Evolutionary conservation across 2,888 invertebrate species (phyloP), one percentile per base, ranked within the genome.

Genomic region (Lochmaea crataegi): DNA sequence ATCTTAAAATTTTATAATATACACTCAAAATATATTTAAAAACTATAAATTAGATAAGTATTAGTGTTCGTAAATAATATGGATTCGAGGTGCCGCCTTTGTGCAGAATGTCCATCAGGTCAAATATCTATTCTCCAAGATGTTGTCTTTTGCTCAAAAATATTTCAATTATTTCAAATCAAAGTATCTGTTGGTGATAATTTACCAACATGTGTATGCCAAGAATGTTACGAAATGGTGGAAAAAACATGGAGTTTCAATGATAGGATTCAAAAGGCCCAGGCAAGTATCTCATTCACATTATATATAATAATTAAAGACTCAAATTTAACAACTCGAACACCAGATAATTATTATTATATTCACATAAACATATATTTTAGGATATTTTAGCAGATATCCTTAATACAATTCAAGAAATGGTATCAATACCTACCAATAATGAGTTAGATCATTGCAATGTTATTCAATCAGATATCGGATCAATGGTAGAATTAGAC

Each of bases 31-130:
- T 16, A 71, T 38, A 12, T 53, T 53, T 53, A 16, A 16, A 53
- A n/a, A 53, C 18, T 18, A 53, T 53, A 53, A 16, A 53, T 53
- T 53, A 53, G 16, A 53, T 18, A 16, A 53, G 16, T 10, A 2
- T 9, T 3, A 10, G 16, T 18, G 6, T 18, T 53, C 53, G 16
- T 18, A 53, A 53, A 16, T 9, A 53, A 10, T 53, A 85, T 85
- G 85, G 84, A 83, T 76, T 77, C 82, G 26, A 82, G 85, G 65
- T 88, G 87, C 74, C 85, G 87, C 57, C 82, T 88, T 66, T 88
- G 87, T 80, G 87, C 86, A 45, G 85, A 86, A 78, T 77, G 80
- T 57, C 80, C 78, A 65, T 74, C 79, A 45, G 82, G 84, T 74
- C 80, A 85, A 72, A 75, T 86, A 72, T 78, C 82, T 63, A 81